phyloP scores from a whole-genome alignment of 1,140 invertebrate species.

The Lepidurus arcticus region DNA sequence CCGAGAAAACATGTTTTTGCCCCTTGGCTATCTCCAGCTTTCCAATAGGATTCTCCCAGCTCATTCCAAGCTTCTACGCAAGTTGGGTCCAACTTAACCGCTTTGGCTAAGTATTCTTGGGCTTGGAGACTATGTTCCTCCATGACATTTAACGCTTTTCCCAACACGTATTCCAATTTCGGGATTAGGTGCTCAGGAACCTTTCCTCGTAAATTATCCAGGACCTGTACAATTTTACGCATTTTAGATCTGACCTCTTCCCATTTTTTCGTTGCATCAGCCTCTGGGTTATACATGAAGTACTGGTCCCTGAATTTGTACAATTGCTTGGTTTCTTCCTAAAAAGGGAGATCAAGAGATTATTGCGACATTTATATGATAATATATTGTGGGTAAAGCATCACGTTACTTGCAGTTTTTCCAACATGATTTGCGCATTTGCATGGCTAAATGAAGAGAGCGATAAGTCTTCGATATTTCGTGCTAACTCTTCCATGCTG shows the following conservation, averaged over 20 bases:
- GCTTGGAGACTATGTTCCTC: slow-evolving; percentile 61
- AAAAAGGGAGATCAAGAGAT: neutral
- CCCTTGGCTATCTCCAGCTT: slow-evolving; percentile 70
- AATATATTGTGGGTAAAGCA: neutral
- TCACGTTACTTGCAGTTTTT: neutral
- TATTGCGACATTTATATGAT: neutral
- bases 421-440: neutral
- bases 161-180: slow-evolving; percentile 66
- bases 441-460: neutral
- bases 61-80: slow-evolving; percentile 81
- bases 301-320: slow-evolving; percentile 9
- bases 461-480: neutral
- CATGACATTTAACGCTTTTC: slow-evolving; percentile 68
- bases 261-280: slow-evolving; percentile 48
- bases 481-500: neutral
- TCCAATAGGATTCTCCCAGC: slow-evolving; percentile 83
- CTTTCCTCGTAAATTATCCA: slow-evolving; percentile 38
- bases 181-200: slow-evolving; percentile 54
- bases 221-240: slow-evolving; percentile 52
- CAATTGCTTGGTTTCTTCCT: slow-evolving; percentile 3
- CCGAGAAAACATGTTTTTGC: slow-evolving; percentile 80
- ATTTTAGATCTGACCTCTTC: slow-evolving; percentile 60
- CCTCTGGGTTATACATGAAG: neutral
- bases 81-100: slow-evolving; percentile 77
- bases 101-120: slow-evolving; percentile 67